Conservation (phyloP, 2,113 vertebrate genomes). For the Scolopax mira region DNA sequence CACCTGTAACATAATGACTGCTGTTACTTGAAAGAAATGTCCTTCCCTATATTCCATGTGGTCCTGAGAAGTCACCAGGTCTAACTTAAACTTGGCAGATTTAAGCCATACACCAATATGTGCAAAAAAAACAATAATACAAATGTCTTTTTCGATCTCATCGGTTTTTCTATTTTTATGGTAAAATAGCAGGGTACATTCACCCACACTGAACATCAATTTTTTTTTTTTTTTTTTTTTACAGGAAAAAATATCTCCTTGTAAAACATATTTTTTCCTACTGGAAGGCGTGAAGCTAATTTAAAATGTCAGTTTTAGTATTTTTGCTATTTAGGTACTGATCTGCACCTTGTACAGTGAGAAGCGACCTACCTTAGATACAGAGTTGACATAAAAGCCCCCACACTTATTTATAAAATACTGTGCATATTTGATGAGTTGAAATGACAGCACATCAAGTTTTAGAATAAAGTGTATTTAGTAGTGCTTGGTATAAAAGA, state of each 20-base stretch:
- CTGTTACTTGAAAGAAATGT: not conserved
- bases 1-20: not conserved
- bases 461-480: not conserved
- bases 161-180: not conserved
- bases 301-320: not conserved
- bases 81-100: not conserved
- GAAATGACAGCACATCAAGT: not conserved
- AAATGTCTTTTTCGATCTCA: not conserved
- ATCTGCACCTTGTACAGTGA: not conserved
- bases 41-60: not conserved
- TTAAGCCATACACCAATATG: not conserved
- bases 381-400: not conserved
- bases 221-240: not conserved
- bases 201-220: constrained; percentile 22
- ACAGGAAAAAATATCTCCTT: not conserved
- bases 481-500: not conserved
- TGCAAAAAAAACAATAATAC: not conserved
- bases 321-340: not conserved
- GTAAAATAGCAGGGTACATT: not conserved
- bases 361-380: not conserved
- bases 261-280: not conserved
- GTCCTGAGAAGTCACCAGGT: not conserved
- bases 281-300: not conserved
- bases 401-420: not conserved
- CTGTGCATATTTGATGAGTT: not conserved